Conservation (phyloP, 2,888 invertebrate species). For the Blastobasis adustella region DNA sequence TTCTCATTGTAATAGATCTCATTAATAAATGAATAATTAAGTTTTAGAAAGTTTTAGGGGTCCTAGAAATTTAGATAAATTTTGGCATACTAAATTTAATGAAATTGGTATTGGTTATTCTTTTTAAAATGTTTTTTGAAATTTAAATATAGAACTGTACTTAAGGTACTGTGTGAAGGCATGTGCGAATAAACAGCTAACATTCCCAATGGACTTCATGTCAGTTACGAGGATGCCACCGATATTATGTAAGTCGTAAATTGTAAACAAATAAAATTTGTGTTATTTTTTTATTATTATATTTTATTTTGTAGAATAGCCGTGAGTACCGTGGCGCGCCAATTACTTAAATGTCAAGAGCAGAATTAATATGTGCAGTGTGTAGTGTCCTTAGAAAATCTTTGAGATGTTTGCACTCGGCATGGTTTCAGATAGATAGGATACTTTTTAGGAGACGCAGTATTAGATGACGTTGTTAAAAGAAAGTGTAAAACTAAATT, state of each 20-base stretch:
- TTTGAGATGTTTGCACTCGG: conserved; percentile 42
- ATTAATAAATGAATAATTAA: conserved; percentile 33
- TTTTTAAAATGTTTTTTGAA: conserved; percentile 11
- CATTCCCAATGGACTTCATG: conserved; percentile 46
- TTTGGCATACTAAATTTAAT: not conserved
- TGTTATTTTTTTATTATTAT: conserved; percentile 6
- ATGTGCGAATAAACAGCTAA: conserved; percentile 31
- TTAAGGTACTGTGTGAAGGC: conserved; percentile 15
- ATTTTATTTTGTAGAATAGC: conserved; percentile 16
- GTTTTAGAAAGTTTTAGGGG: conserved; percentile 33
- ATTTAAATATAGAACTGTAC: conserved; percentile 16
- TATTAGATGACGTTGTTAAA: too few relatives aligned
- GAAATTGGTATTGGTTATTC: conserved; percentile 5
- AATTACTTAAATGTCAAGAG: conserved; percentile 19
- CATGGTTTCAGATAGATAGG: conserved; percentile 17
- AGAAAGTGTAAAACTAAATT: too few relatives aligned
- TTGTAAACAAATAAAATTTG: conserved; percentile 11
- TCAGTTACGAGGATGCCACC: conserved; percentile 37
- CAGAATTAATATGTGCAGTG: conserved; percentile 33
- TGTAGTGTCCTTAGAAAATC: conserved; percentile 53
- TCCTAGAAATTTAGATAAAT: too few relatives aligned
- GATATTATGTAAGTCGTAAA: conserved; percentile 35
- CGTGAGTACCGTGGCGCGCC: conserved; percentile 52
- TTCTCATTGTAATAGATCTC: conserved; percentile 43
- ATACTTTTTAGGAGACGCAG: too few relatives aligned